A percentile compares a stretch with the other conserved stretches of the same genome.
These are phyloP conservation scores for Tachysurus vachellii DNA, from an alignment of 2,113 vertebrate genomes.

Conservation along the genomic window DNA sequence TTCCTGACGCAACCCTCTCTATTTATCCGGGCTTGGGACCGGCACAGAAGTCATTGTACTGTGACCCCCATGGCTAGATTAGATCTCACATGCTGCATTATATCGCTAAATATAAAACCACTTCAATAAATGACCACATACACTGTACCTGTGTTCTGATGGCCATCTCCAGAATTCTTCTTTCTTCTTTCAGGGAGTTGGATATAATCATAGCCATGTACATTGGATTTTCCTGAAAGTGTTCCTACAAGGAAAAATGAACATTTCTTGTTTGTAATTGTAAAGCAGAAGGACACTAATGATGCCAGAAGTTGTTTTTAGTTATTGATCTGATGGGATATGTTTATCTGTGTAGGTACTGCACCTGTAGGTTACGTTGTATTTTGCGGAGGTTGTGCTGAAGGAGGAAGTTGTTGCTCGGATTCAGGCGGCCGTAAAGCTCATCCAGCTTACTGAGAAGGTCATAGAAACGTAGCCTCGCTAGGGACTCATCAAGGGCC, in stretches of 20 bases:
- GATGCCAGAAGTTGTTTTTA: not conserved
- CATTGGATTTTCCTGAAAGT: constrained; percentile 80
- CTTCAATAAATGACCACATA: not conserved
- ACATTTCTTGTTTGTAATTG: not conserved
- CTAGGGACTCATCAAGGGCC: constrained; percentile 75
- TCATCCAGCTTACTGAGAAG: constrained; percentile 82
- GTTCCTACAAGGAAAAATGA: constrained; percentile 65
- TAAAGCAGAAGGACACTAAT: not conserved
- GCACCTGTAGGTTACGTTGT: constrained; percentile 83
- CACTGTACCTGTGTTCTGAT: constrained; percentile 63
- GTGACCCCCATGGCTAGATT: no score
- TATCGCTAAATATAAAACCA: not conserved
- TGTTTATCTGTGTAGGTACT: not conserved
- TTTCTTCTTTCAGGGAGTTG: constrained; percentile 83
- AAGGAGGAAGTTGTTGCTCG: constrained; percentile 83
- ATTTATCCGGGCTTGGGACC: no score
- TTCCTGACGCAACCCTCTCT: no score
- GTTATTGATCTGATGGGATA: not conserved
- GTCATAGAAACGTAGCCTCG: constrained; percentile 77
- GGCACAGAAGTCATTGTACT: no score
- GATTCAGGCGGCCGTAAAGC: constrained; percentile 77
- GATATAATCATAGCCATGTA: constrained; percentile 85
- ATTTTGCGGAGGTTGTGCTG: constrained; percentile 88
- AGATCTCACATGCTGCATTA: not conserved
- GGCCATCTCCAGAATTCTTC: constrained; percentile 77